Evolutionary conservation across 2,797 vertebrate genomes (phyloP), one percentile per base, ranked within the genome.

Genomic region (Eulemur rubriventer): DNA sequence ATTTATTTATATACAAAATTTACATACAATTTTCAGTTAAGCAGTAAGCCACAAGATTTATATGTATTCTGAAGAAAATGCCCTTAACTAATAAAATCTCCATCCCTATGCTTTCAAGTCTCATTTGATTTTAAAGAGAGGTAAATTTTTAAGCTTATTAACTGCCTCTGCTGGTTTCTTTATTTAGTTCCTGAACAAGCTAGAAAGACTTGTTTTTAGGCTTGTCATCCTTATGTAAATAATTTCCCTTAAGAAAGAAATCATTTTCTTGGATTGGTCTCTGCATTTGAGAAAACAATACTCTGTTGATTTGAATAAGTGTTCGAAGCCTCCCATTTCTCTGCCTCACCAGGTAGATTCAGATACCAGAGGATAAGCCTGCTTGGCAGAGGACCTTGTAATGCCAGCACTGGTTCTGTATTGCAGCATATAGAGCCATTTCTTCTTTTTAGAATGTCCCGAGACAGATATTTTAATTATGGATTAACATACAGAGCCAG

Each of bases 51-150:
- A 63, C 69, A 82, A 67, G 50, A 26, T 88, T 73, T 91, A 16
- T 89, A 46, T 92, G 89, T 78, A 79, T 48, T 92, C 72, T 86
- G 69, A 69, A 95, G 78, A 94, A 67, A 94, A 61, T 28, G 9
- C 43, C n/a, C 55, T 73, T 69, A 69, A 63, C 35, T 43, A 50
- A 24, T 72, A 78, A 86, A 92, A 86, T 86, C 52, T 61, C 48
- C 70, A 73, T 24, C 26, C 5, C 18, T 7, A 35, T 69, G 24
- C 43, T 89, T 85, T 46, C 61, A 33, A 59, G 6, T 38, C 43
- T 8, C 18, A 33, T 92, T 93, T 83, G 57, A 50, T 91, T 61
- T 88, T 84, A 35, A 70, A 82, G 33, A 22, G 22, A 46, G 13
- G 16, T 67, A 82, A 82, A n/a, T 28, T 63, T 87, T 50, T 81